Evolutionary conservation across 1,140 invertebrate species (phyloP).

Genomic region (Lordiphosa stackelbergi): DNA sequence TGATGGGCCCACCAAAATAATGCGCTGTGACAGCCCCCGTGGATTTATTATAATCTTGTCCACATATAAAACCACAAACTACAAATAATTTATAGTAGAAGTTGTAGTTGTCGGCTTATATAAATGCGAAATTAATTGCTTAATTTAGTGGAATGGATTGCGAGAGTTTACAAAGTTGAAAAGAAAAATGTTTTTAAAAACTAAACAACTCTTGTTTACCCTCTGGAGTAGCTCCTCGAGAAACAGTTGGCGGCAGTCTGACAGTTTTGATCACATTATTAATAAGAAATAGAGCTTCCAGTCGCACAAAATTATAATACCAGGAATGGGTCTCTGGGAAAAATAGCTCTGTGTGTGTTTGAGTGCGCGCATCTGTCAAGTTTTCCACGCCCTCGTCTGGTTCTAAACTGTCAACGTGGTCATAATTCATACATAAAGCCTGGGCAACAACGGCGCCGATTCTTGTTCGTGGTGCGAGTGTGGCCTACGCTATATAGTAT

Average conservation of each 20-base stretch:
- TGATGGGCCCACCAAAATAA: conserved; percentile 48
- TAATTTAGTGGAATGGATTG: conserved; percentile 74
- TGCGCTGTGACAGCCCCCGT: conserved; percentile 58
- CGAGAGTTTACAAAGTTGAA: conserved; percentile 36
- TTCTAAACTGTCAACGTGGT: conserved; percentile 71
- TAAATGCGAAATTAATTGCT: conserved; percentile 73
- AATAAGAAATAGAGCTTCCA: conserved; percentile 66
- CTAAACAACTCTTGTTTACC: conserved; percentile 36
- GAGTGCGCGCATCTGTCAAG: conserved; percentile 66
- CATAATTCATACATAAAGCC: conserved; percentile 72
- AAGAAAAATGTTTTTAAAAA: conserved; percentile 7
- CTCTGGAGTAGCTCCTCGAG: conserved; percentile 4
- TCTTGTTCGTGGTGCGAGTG: conserved; percentile 34
- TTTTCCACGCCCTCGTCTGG: conserved; percentile 71
- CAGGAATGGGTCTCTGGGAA: conserved; percentile 51
- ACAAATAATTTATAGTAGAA: conserved; percentile 62
- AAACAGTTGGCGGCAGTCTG: conserved; percentile 44
- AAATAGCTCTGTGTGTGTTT: conserved; percentile 22
- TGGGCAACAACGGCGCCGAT: conserved; percentile 47
- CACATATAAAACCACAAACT: conserved; percentile 15
- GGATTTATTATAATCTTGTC: conserved; percentile 49
- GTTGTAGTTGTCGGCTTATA: conserved; percentile 69
- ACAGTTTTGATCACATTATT: conserved; percentile 74
- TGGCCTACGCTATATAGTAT: conserved; percentile 24
- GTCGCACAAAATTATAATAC: conserved; percentile 39